Evolutionary conservation across 2,888 invertebrate species (phyloP).

Genomic region (Agrotis segetum): DNA sequence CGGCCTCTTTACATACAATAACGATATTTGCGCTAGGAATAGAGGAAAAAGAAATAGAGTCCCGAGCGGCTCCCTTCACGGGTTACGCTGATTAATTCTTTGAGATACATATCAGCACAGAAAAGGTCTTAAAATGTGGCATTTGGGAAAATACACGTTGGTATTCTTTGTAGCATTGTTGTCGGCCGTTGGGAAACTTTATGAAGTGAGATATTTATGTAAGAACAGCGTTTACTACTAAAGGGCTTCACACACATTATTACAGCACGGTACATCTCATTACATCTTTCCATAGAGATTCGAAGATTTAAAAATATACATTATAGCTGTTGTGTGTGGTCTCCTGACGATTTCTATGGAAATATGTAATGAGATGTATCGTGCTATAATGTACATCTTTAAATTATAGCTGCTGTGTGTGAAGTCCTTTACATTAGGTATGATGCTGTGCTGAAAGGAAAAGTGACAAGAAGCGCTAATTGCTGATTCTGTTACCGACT

Average conservation of each 20-base stretch:
- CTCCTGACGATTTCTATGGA: too few species aligned
- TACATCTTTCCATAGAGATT: too few species aligned
- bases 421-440: too few species aligned
- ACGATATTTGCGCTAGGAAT: slow-evolving; percentile 55
- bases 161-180: slow-evolving; percentile 35
- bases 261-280: too few species aligned
- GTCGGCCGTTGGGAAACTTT: slow-evolving; percentile 31
- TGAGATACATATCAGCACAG: slow-evolving; percentile 54
- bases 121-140: slow-evolving; percentile 51
- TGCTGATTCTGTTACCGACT: background rate
- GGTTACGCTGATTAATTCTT: slow-evolving; percentile 60
- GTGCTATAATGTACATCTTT: too few species aligned
- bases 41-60: slow-evolving; percentile 49
- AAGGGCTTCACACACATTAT: too few species aligned
- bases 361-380: too few species aligned
- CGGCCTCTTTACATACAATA: slow-evolving; percentile 60
- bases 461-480: background rate
- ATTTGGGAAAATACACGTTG: slow-evolving; percentile 34
- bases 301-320: too few species aligned
- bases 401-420: too few species aligned
- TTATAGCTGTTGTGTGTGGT: too few species aligned
- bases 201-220: slow-evolving; percentile 32
- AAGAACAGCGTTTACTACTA: slow-evolving; percentile 24
- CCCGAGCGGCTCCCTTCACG: slow-evolving; percentile 38
- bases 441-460: slow-evolving; percentile 9